A percentile compares a stretch with the other conserved stretches of the same genome.
Evolutionary conservation across 2,113 vertebrate genomes (phyloP).

Genomic region (Pan troglodytes): DNA sequence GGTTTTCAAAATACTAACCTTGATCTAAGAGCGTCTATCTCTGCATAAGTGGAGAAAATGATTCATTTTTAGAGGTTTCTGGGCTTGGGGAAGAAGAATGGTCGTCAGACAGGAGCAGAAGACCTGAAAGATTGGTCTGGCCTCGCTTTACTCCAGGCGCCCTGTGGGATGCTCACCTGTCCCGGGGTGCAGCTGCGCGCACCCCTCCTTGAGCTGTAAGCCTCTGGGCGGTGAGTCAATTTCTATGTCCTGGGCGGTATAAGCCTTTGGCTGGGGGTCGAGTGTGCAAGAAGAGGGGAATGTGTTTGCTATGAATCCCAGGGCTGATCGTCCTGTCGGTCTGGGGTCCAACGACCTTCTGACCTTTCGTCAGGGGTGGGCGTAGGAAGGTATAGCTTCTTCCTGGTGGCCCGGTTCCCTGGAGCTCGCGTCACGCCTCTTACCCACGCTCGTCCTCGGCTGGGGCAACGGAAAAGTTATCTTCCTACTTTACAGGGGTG

Average conservation of each 20-base stretch:
- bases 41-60: constrained; percentile 71
- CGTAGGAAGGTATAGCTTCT: neutral
- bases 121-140: neutral
- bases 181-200: neutral
- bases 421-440: neutral
- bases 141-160: neutral
- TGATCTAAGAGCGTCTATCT: constrained; percentile 71
- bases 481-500: neutral
- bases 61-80: constrained; percentile 64
- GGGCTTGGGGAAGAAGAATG: constrained; percentile 23
- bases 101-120: neutral
- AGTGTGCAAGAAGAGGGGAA: neutral
- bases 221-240: constrained; percentile 55
- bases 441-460: neutral
- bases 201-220: neutral
- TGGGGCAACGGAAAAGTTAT: neutral
- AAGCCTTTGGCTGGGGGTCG: neutral
- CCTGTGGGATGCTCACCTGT: neutral
- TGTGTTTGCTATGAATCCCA: neutral
- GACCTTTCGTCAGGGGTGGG: neutral
- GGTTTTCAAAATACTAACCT: constrained; percentile 77
- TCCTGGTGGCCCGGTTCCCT: neutral
- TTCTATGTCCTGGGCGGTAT: neutral
- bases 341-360: neutral
- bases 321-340: neutral